Evolutionary conservation across 2,797 vertebrate genomes (phyloP).

Genomic region (Hirundo rustica): DNA sequence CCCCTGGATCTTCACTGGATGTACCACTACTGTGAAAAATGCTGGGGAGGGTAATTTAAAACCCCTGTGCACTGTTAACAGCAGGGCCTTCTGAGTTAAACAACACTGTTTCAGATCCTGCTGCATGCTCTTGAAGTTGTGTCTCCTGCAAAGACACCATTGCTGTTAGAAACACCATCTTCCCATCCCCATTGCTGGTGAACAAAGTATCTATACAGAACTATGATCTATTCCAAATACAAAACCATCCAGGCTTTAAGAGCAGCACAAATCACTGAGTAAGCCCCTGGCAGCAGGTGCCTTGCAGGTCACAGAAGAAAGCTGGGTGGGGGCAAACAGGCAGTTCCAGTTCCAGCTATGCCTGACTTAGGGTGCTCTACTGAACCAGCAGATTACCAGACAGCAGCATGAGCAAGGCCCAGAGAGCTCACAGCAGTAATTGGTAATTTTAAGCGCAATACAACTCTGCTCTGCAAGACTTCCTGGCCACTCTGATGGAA

Average conservation of each 20-base stretch:
- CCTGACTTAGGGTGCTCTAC: background rate
- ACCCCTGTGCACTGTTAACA: background rate
- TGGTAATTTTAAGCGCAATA: background rate
- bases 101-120: background rate
- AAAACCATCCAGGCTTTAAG: background rate
- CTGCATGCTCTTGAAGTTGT: background rate
- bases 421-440: background rate
- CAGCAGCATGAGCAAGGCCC: background rate
- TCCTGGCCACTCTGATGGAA: slow-evolving; percentile 6
- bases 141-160: background rate
- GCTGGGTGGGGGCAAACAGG: background rate
- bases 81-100: background rate
- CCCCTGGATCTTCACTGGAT: background rate
- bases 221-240: background rate
- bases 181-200: background rate
- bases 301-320: background rate
- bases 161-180: background rate
- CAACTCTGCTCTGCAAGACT: background rate
- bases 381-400: background rate
- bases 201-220: background rate
- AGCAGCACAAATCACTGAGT: background rate
- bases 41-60: background rate
- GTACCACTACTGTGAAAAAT: background rate
- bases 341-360: background rate
- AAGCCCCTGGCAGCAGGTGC: background rate